Conservation (phyloP, 2,888 invertebrate species). For the Ophraella communa region DNA sequence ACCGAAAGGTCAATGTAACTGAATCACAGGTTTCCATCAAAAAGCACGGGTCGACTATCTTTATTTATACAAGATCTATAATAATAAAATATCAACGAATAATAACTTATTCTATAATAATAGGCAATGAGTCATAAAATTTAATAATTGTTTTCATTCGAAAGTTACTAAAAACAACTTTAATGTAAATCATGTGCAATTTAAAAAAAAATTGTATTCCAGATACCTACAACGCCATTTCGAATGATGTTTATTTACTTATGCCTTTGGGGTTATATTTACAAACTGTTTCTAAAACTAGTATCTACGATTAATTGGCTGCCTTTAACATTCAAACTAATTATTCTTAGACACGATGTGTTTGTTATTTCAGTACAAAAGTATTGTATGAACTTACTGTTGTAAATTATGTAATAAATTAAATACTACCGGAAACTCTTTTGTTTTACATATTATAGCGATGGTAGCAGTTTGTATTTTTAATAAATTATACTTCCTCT, state of each 20-base stretch:
- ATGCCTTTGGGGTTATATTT: no score
- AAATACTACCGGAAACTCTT: constrained; percentile 2
- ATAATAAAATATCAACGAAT: background rate
- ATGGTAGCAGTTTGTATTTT: background rate
- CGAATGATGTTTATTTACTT: no score
- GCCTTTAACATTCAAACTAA: background rate
- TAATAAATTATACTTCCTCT: background rate
- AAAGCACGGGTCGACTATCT: constrained; percentile 2
- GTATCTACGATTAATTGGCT: background rate
- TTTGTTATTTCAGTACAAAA: background rate
- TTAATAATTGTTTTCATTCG: no score
- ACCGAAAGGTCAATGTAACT: constrained; percentile 22
- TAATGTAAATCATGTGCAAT: background rate
- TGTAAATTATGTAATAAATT: background rate
- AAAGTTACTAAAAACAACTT: background rate
- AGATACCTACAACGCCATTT: background rate
- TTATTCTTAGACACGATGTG: background rate
- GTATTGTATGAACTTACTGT: background rate
- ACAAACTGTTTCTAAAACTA: background rate
- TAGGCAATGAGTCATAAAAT: no score
- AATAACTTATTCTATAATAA: background rate
- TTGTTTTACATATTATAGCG: constrained; percentile 1
- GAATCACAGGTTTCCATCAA: constrained; percentile 20
- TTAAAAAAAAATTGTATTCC: background rate
- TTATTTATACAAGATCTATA: background rate